Percentiles rank a stretch among this genome's conserved stretches.
Conservation (phyloP, 1,140 invertebrate genomes). For the Ooceraea biroi region DNA sequence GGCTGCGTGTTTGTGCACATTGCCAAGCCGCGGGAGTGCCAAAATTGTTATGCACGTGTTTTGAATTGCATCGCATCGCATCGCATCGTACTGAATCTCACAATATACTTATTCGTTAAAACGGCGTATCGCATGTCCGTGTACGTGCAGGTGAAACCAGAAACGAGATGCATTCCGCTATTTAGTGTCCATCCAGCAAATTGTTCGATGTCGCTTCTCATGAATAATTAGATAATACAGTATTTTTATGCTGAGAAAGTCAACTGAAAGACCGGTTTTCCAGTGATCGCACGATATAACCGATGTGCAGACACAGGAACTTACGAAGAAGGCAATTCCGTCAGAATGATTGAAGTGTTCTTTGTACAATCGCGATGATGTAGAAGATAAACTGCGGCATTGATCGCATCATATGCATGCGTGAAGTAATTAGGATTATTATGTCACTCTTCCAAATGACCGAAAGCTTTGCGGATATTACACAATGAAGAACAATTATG, state of each 20-base stretch:
- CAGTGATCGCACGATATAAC: not conserved
- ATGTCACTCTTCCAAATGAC: not conserved
- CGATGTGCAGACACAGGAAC: not conserved
- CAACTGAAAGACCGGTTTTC: not conserved
- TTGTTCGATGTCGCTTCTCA: not conserved
- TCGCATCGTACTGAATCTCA: too few relatives aligned
- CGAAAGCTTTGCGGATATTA: not conserved
- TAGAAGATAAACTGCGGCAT: constrained; percentile 5
- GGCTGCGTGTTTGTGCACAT: constrained; percentile 31
- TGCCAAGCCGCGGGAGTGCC: not conserved
- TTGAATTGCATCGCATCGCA: constrained; percentile 59
- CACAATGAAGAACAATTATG: not conserved
- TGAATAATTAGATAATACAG: not conserved
- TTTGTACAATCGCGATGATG: not conserved
- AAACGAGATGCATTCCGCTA: not conserved
- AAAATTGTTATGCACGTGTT: constrained; percentile 68
- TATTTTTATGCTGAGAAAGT: not conserved
- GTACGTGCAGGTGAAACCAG: not conserved
- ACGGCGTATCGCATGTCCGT: constrained; percentile 49
- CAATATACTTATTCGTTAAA: constrained; percentile 41
- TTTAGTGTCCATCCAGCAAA: not conserved
- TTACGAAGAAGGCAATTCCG: not conserved
- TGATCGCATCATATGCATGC: not conserved
- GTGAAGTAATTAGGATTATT: constrained; percentile 1
- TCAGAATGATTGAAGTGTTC: not conserved